These are phyloP conservation scores for Lasioglossum zephyrum DNA, from an alignment of 2,888 invertebrate genomes.

Conservation along the genomic window DNA sequence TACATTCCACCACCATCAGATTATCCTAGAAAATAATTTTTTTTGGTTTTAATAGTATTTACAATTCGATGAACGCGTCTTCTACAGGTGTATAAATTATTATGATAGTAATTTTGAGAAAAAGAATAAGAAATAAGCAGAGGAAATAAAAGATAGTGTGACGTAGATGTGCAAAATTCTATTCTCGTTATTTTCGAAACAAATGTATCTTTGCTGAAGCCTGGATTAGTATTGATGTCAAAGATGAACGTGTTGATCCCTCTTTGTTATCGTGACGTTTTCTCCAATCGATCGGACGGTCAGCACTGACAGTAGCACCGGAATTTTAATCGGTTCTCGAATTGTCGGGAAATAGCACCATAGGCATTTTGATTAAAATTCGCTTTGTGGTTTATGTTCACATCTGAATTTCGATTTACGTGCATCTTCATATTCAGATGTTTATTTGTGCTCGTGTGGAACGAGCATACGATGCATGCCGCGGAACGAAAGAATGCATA, in stretches of 20 bases:
- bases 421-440: constrained; percentile 25
- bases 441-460: constrained; percentile 31
- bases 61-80: neutral
- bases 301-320: constrained; percentile 46
- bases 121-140: neutral
- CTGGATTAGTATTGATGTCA: constrained; percentile 16
- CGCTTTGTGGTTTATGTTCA: constrained; percentile 58
- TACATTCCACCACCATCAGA: too few relatives aligned
- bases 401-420: constrained; percentile 55
- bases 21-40: neutral
- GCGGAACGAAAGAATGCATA: neutral
- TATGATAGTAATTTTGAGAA: neutral
- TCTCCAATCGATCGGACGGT: constrained; percentile 41
- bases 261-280: constrained; percentile 43
- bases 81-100: neutral
- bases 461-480: neutral
- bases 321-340: constrained; percentile 71
- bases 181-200: neutral
- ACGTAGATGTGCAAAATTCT: neutral
- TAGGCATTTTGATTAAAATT: constrained; percentile 73
- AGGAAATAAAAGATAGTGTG: neutral
- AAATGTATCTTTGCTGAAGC: neutral
- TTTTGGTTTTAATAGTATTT: neutral
- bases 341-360: constrained; percentile 44
- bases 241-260: constrained; percentile 46